Base-by-base conservation (phyloP, 2,888 invertebrate species). In the Calliopum simillimum region DNA sequence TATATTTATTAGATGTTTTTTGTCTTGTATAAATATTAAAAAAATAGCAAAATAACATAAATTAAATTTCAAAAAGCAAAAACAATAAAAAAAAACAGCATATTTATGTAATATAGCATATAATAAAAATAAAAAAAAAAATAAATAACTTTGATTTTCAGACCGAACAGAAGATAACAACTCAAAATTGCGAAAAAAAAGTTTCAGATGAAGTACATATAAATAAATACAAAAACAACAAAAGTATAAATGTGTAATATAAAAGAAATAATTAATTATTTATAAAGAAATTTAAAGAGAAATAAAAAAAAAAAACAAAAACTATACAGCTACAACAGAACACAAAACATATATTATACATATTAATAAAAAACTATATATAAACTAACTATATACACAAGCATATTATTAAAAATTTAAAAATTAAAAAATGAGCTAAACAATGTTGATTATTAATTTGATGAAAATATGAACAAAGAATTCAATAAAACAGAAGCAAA, bases 1-100 rank as follows among this genome's bases (percentile, higher is more conserved):
- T 70, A 64, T 73, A 74, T 69, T 70, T 73, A 72, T 82, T 85
- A 82, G 82, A 83, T 84, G 85, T 84, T 84, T 79, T 83, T 84
- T 84, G 85, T 85, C 84, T 82, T 84, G 85, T 84, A 84, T 79
- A 85, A 84, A 81, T 78, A 78, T 78, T 75, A 75, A 76, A 75
- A 43, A 73, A 79, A 74, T 67, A 76, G 76, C 75, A 77, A 74
- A 75, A 73, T 70, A 72, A 70, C 55, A 75, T 67, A 72, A 74
- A 74, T 75, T 76, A 76, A 77, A 72, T 75, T 74, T 70, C 73
- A 73, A 71, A 73, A 46, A 44, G 33, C 8, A 8, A 33, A 33
- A 33, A 33, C 4, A 33, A 33, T 8, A 8, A 33, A 33, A 1
- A 33, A 33, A 71, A 21, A 59, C 67, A 68, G 11, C 63, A 70